Percentiles rank a stretch among this genome's conserved stretches.
phyloP scores from a whole-genome alignment of 2,113 vertebrate genomes.

The Aramus guarauna region DNA sequence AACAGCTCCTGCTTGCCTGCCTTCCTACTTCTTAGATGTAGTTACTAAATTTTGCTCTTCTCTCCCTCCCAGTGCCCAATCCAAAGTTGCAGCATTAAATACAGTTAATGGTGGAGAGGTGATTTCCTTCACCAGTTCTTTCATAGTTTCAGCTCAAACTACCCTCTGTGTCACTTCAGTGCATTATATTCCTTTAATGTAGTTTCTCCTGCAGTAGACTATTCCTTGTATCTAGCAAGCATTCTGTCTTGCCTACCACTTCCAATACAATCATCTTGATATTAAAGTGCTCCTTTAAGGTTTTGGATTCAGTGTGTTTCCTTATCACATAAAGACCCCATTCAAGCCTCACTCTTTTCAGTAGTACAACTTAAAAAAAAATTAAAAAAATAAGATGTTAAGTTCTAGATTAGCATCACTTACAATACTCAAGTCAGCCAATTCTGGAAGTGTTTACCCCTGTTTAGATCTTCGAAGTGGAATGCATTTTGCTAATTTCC shows the following conservation, averaged over 20 bases:
- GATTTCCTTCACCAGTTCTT: not conserved
- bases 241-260: not conserved
- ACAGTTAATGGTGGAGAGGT: not conserved
- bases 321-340: not conserved
- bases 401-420: not conserved
- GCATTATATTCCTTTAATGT: not conserved
- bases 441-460: not conserved
- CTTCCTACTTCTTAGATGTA: not conserved
- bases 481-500: not conserved
- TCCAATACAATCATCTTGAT: fast-evolving
- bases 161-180: not conserved
- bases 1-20: not conserved
- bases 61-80: fast-evolving
- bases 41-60: not conserved
- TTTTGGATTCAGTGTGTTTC: not conserved
- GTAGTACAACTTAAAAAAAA: not conserved
- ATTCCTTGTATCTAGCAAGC: not conserved
- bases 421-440: not conserved
- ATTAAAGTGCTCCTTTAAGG: not conserved
- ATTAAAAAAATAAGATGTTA: not conserved
- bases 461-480: not conserved
- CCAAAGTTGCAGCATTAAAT: not conserved
- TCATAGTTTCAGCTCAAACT: not conserved
- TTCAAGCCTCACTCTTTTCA: not conserved
- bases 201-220: not conserved